Base-by-base conservation (phyloP, 2,888 invertebrate genomes). In the Dyspetes luteomarginatus region DNA sequence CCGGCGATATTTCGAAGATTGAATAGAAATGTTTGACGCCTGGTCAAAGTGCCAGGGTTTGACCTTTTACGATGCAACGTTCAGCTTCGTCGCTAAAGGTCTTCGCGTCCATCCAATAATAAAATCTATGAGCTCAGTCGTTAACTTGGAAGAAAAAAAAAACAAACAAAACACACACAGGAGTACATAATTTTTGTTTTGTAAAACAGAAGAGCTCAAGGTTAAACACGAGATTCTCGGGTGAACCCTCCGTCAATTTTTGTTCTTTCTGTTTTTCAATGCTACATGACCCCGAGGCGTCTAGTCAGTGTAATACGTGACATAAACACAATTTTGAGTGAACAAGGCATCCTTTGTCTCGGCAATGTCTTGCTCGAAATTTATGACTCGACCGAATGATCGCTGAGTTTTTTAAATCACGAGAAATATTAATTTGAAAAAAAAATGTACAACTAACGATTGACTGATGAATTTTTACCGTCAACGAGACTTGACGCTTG, bases 161-260 rank as follows among this genome's bases (percentile, higher is more conserved):
- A 45, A 7, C 15, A 64, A 71, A 72, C 15, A 22, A 22, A 30
- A 43, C 30, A n/a, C n/a, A n/a, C n/a, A n/a, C n/a, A n/a, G n/a
- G n/a, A 19, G 24, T 30, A 43, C 48, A 15, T 17, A 65, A 64
- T 73, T 45, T 68, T 48, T 81, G 68, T 81, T 82, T 81, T 30
- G 43, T n/a, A 75, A 81, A 75, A 81, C 36, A 65, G 36, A 80
- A 41, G 71, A 81, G 24, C 52, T 17, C 52, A 22, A 41, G 64
- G 78, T 78, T n/a, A n/a, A 82, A 80, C 69, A 48, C 50, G 82
- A 82, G 80, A 82, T 77, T 60, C 71, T 52, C 45, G 5, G 45
- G 67, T 50, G 64, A 68, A 30, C 17, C 69, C 41, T 41, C 45
- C n/a, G 15, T 22, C 26, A 24, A 52, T 15, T 17, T 36, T 56